Conservation (phyloP, 2,888 invertebrate genomes). For the Bembecia ichneumoniformis region DNA sequence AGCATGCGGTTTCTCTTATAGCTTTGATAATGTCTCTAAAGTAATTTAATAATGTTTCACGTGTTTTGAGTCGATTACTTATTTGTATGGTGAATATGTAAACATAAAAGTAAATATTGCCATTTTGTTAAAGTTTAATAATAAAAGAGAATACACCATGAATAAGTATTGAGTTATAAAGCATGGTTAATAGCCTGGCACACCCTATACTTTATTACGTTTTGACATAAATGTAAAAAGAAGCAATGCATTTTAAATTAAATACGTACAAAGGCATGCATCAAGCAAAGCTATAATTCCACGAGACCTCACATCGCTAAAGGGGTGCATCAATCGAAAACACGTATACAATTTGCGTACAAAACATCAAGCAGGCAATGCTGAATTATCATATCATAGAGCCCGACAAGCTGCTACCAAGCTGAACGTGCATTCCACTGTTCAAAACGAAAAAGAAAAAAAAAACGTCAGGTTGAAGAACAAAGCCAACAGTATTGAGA, state of each 20-base stretch:
- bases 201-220: no score
- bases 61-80: background rate
- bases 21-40: background rate
- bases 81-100: background rate
- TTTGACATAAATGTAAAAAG: no score
- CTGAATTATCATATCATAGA: background rate
- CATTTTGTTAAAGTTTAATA: no score
- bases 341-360: background rate
- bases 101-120: no score
- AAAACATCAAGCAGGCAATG: background rate
- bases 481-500: conserved; percentile 51
- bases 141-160: no score
- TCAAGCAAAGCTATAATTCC: no score
- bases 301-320: no score
- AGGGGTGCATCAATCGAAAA: background rate
- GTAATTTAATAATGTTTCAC: background rate
- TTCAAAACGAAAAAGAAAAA: background rate
- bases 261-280: no score
- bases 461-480: conserved; percentile 21
- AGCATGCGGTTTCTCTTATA: background rate
- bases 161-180: no score
- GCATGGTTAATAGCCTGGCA: no score
- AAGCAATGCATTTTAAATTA: no score
- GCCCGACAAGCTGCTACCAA: background rate
- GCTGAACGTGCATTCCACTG: background rate